Evolutionary conservation across 2,797 vertebrate species (phyloP), one percentile per base, ranked within the genome.

Genomic region (Oreochromis grahami): DNA sequence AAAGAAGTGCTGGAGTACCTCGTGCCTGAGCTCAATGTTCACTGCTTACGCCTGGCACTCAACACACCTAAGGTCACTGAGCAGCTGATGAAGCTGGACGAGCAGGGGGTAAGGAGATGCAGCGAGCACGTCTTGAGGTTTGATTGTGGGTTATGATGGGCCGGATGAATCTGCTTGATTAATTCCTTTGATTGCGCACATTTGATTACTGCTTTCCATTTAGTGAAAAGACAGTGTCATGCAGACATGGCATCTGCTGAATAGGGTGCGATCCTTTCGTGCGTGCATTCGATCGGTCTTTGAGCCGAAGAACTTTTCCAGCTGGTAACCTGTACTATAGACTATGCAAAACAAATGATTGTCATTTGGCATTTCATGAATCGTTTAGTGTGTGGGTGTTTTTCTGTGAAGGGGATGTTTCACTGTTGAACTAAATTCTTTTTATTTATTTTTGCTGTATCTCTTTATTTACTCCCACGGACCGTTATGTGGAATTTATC

Each of bases 1-100:
- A 99, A 99, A 89, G 99, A 99, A 93, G 98, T 99, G 45, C 94
- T 99, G 84, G 99, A 99, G 80, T 98, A 98, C 21, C 97, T 99
- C 13, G 96, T 99, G 78, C 98, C 98, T 0, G 99, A 99, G 94
- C 96, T 99, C 84, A 99, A 98, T 4, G 97, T 96, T 24, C 98
- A 99, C 93, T 99, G 99, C 92, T 94, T 99, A 34, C 96, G 99
- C 3, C 93, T 99, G 92, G 99, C 98, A 41, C 98, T 99, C 92
- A 99, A 99, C 95, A 99, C 99, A 2, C 99, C 98, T 0, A 99
- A 99, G 91, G 99, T 99, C 93, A 99, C 99, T 0, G 99, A 99
- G 78, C 98, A 99, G 84, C 97, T 99, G 89, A 98, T 99, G 98
- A 99, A 99, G 83, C 96, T 99, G 90, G 99, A 99, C 68, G 99